These are phyloP conservation scores for Drosophila vallismaia DNA, from an alignment of 2,888 invertebrate species.

Conservation along the genomic window DNA sequence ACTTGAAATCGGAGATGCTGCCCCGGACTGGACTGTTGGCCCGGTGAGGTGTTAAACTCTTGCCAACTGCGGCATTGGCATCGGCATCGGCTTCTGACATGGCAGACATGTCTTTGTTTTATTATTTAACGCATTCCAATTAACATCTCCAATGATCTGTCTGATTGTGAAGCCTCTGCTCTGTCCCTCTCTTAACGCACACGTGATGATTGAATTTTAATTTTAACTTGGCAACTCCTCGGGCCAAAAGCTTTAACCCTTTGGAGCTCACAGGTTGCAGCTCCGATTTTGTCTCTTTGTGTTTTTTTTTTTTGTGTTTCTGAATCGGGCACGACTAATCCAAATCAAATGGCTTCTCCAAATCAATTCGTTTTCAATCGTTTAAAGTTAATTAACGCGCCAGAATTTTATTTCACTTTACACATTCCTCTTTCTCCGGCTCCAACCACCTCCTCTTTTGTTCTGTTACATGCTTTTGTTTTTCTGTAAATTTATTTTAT, in stretches of 20 bases:
- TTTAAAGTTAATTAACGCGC: constrained; percentile 78
- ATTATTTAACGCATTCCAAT: constrained; percentile 78
- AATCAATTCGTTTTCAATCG: constrained; percentile 80
- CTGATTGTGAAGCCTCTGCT: constrained; percentile 12
- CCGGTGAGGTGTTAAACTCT: constrained; percentile 69
- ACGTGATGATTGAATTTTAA: constrained; percentile 80
- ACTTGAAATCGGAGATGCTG: constrained; percentile 48
- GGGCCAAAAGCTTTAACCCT: constrained; percentile 26
- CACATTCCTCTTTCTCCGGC: constrained; percentile 48
- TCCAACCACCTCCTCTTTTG: constrained; percentile 20
- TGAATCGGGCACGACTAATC: constrained; percentile 74
- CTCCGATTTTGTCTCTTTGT: constrained; percentile 9
- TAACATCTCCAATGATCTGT: constrained; percentile 66
- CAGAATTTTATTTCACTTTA: constrained; percentile 66
- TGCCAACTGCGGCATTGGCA: constrained; percentile 57
- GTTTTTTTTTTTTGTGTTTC: constrained; percentile 5
- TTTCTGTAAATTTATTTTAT: constrained; percentile 67
- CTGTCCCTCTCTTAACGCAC: constrained; percentile 63
- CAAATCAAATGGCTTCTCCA: constrained; percentile 75
- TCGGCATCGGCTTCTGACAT: constrained; percentile 1
- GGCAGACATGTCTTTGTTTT: constrained; percentile 66
- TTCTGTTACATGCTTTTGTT: constrained; percentile 69
- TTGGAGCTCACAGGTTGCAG: constrained; percentile 1
- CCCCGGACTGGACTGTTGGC: not conserved
- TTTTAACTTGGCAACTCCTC: constrained; percentile 57